A percentile compares a stretch with the other conserved stretches of the same genome.
Evolutionary conservation across 2,797 vertebrate species (phyloP).

Genomic region (Chaetodon trifasciatus): DNA sequence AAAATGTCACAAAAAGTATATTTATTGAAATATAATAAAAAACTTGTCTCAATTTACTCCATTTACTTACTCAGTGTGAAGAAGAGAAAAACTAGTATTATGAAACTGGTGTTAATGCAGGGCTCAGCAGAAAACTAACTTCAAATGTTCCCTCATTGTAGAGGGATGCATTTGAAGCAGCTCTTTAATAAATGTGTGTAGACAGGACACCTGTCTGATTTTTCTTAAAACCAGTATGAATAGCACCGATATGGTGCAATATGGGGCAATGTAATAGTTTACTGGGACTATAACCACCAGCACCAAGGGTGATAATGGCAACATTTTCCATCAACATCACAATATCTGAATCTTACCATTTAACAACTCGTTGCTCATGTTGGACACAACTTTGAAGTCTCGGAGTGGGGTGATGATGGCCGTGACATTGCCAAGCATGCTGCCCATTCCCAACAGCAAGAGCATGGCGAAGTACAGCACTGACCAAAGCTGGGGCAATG

Average conservation of each 20-base stretch:
- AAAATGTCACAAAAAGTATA: too few relatives aligned
- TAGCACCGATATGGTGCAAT: neutral
- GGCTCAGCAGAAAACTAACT: neutral
- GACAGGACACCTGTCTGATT: neutral
- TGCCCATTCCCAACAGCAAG: slow-evolving; percentile 92
- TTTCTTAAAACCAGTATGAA: neutral
- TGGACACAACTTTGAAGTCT: slow-evolving; percentile 85
- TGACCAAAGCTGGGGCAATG: slow-evolving; percentile 92
- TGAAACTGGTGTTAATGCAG: neutral
- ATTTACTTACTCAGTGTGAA: too few relatives aligned
- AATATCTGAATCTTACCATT: slow-evolving; percentile 84
- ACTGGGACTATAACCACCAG: neutral
- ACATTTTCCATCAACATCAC: neutral
- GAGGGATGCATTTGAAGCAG: neutral
- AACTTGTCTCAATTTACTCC: too few relatives aligned
- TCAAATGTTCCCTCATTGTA: neutral
- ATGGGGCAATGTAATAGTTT: too few relatives aligned
- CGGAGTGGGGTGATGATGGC: slow-evolving; percentile 92
- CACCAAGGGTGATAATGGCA: neutral
- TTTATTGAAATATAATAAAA: too few relatives aligned
- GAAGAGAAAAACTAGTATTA: neutral
- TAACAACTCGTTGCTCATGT: slow-evolving; percentile 86
- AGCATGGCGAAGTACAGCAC: slow-evolving; percentile 95
- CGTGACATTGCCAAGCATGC: slow-evolving; percentile 94
- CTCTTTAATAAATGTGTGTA: neutral